Base-by-base conservation (phyloP, 2,888 invertebrate species). In the Acrocyrtus sp. region DNA sequence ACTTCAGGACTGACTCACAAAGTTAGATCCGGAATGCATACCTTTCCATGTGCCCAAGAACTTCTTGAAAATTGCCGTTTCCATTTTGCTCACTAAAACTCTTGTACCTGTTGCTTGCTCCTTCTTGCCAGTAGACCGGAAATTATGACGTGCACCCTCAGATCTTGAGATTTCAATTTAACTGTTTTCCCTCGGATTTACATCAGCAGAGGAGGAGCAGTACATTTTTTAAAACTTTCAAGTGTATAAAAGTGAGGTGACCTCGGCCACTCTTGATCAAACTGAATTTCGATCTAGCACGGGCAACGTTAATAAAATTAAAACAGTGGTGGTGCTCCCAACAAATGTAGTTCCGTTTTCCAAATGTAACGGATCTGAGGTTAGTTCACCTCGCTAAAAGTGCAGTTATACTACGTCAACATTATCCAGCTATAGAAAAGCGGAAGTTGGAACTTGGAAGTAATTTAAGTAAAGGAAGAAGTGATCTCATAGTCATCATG, bases 1-100 rank as follows among this genome's bases (percentile, higher is more conserved):
- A 34, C 34, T 8, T 34, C 34, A 5, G 34, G 34, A 34, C 12
- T n/a, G n/a, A 5, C 29, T 8, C 48, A n/a, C 48, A 27, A 62
- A n/a, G n/a, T n/a, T n/a, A n/a, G 62, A 62, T 62, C 62, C 62
- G 62, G 62, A 62, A 51, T 51, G 51, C 26, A 51, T 62, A 62
- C 62, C 51, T 62, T 3, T 41, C 51, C 43, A 41, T 56, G 15
- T 39, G 34, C 15, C 24, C 3, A 34, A 34, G 34, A n/a, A n/a
- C n/a, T n/a, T n/a, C 12, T 34, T 34, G 34, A 34, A 34, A 34
- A 34, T 34, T 34, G 34, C 34, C 34, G 34, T 34, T 24, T 17
- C 45, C 3, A 43, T 21, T n/a, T 21, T 15, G 22, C 3, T 19
- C 41, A 56, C 12, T 21, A 21, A 10, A 22, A 21, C 21, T 48